phyloP scores from a whole-genome alignment of 2,888 invertebrate species.

The Metopia argyrocephala region DNA sequence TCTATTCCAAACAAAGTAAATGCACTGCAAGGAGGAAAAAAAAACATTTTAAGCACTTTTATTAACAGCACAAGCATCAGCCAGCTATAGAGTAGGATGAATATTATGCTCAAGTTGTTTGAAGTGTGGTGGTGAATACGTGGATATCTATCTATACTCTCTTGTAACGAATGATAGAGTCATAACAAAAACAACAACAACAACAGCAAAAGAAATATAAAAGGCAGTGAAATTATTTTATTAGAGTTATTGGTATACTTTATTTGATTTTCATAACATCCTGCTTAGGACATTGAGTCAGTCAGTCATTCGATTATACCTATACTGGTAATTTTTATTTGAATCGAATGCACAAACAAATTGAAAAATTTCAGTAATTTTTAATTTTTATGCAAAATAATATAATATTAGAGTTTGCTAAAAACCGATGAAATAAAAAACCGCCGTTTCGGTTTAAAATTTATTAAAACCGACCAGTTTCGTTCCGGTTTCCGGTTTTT shows the following conservation, averaged over 20 bases:
- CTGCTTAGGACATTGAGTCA: neutral
- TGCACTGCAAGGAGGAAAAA: conserved; percentile 25
- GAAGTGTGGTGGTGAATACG: neutral
- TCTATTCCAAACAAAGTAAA: neutral
- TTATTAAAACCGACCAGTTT: no score
- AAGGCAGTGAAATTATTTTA: neutral
- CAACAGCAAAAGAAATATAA: neutral
- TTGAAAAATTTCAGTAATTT: no score
- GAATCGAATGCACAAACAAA: no score
- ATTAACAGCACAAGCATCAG: neutral
- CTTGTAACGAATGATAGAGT: conserved; percentile 45
- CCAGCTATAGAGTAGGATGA: conserved; percentile 49
- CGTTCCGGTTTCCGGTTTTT: no score
- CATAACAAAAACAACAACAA: conserved; percentile 21
- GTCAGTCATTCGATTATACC: neutral
- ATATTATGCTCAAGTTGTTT: conserved; percentile 4
- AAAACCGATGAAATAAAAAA: no score
- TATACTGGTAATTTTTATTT: no score
- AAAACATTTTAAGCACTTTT: conserved; percentile 20
- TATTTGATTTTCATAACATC: neutral
- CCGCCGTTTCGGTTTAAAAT: no score
- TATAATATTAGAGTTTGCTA: no score
- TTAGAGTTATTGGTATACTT: neutral
- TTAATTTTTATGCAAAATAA: no score
- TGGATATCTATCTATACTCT: conserved; percentile 18